phyloP scores from a whole-genome alignment of 2,888 invertebrate genomes.

The Siphlonurus alternatus region DNA sequence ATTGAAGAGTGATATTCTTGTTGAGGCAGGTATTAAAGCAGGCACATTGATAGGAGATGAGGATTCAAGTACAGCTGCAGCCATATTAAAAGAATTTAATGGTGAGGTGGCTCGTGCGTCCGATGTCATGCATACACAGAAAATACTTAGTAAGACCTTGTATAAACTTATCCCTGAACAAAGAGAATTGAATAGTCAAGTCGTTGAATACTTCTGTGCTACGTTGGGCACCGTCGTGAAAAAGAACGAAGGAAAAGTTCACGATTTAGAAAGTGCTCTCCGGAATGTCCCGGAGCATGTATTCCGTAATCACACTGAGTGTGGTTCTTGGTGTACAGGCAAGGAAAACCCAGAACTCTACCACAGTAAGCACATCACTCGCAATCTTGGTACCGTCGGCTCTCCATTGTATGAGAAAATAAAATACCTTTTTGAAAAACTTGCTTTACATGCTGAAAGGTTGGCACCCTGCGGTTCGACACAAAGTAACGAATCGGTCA shows the following conservation, averaged over 20 bases:
- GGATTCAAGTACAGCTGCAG: neutral
- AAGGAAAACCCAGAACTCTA: neutral
- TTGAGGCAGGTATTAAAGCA: neutral
- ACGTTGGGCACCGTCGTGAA: neutral
- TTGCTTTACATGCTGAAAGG: too few relatives aligned
- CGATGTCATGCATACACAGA: neutral
- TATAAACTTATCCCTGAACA: neutral
- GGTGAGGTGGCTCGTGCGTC: neutral
- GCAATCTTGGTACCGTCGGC: too few relatives aligned
- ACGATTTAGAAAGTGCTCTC: neutral
- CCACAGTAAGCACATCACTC: too few relatives aligned
- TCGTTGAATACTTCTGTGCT: neutral
- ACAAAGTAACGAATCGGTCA: too few relatives aligned
- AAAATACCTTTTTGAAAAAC: too few relatives aligned
- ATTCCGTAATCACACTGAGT: neutral
- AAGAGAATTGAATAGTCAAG: neutral
- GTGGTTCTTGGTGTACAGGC: neutral
- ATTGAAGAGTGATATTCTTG: neutral
- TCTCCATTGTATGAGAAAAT: too few relatives aligned
- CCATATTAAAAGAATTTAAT: neutral
- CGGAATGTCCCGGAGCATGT: neutral
- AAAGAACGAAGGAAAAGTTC: neutral
- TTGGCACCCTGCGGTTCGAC: too few relatives aligned
- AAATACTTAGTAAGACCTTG: neutral
- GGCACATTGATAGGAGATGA: neutral